Conservation (phyloP, 2,888 invertebrate species). For the Plemyria rubiginata region DNA sequence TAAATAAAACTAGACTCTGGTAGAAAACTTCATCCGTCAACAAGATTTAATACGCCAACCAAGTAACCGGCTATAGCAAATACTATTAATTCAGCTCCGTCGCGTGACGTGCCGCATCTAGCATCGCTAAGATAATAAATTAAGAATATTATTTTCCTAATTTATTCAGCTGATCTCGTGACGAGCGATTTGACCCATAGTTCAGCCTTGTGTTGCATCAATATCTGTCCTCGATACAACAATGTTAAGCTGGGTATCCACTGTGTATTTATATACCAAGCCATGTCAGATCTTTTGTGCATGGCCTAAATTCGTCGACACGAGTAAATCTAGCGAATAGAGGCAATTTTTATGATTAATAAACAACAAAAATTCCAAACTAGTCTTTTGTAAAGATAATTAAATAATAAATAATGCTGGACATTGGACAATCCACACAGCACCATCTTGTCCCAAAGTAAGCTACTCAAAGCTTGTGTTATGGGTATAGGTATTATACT, state of each 20-base stretch:
- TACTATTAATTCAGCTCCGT: neutral
- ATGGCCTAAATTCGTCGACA: neutral
- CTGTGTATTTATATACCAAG: neutral
- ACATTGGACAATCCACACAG: too few species aligned
- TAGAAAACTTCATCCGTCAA: neutral
- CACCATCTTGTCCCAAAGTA: too few species aligned
- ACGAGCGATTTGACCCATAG: conserved; percentile 24
- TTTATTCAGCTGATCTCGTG: conserved; percentile 29
- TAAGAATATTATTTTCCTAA: conserved; percentile 24
- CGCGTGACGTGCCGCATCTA: conserved; percentile 19
- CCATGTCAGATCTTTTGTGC: neutral
- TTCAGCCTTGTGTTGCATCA: conserved; percentile 28
- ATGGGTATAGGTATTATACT: too few species aligned
- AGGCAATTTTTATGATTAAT: too few species aligned
- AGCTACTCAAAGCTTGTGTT: too few species aligned
- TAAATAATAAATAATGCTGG: too few species aligned
- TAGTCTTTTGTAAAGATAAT: too few species aligned
- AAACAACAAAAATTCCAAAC: too few species aligned
- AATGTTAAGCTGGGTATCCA: conserved; percentile 1
- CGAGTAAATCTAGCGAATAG: neutral
- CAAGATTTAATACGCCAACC: neutral
- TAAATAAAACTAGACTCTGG: too few species aligned
- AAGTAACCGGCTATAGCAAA: neutral
- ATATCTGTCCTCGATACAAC: conserved; percentile 23
- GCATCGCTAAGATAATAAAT: conserved; percentile 11